phyloP scores from a whole-genome alignment of 2,888 invertebrate genomes.

The Odontomyia ornata region DNA sequence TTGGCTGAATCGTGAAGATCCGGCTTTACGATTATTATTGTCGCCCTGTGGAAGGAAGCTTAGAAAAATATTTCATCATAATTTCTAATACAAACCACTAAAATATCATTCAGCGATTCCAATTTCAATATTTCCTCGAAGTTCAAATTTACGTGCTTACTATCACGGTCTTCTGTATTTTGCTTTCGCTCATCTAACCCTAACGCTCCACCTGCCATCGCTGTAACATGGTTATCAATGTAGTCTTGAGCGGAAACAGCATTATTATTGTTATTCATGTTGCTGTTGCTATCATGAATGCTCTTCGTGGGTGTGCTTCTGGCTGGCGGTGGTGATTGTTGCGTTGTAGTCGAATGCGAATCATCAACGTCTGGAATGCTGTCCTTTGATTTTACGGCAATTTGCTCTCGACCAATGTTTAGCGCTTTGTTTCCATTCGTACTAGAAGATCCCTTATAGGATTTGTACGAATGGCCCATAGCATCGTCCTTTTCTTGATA shows the following conservation, averaged over 20 bases:
- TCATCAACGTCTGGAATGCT: neutral
- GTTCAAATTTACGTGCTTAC: conserved; percentile 71
- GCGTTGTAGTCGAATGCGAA: neutral
- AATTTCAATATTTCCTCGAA: conserved; percentile 86
- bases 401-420: neutral
- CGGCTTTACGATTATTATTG: conserved; percentile 64
- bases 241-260: neutral
- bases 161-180: conserved; percentile 9
- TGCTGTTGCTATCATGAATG: conserved; percentile 42
- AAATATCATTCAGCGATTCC: conserved; percentile 77
- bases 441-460: neutral
- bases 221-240: neutral
- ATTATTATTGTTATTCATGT: conserved; percentile 11
- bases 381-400: neutral
- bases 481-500: conserved; percentile 31
- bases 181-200: neutral
- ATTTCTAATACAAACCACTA: conserved; percentile 69
- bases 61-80: no score
- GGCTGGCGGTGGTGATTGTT: conserved; percentile 46
- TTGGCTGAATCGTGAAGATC: conserved; percentile 79
- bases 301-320: conserved; percentile 47
- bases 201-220: neutral
- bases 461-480: neutral
- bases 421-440: neutral
- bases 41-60: conserved; percentile 70